A percentile compares a stretch with the other conserved stretches of the same genome.
These are phyloP conservation scores for Amniataba percoides DNA, from an alignment of 2,797 vertebrate species.

Conservation along the genomic window DNA sequence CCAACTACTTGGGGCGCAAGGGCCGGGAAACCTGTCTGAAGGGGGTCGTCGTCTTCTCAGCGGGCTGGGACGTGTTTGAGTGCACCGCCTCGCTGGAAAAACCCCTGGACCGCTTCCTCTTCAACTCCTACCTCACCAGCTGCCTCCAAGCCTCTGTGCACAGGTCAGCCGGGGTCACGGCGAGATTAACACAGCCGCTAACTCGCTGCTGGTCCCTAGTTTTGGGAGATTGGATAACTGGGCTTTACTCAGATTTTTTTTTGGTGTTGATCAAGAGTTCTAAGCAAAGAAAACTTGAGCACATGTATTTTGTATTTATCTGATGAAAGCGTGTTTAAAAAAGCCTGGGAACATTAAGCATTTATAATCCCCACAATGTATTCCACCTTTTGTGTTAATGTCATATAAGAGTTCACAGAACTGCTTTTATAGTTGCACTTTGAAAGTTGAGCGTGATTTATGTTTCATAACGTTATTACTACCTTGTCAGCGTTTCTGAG, in stretches of 20 bases:
- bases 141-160: constrained; percentile 96
- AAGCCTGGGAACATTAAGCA: neutral
- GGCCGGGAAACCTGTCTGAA: constrained; percentile 92
- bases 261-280: neutral
- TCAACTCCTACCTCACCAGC: constrained; percentile 99
- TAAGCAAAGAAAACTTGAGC: neutral
- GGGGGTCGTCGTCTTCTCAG: constrained; percentile 95
- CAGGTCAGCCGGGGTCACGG: constrained; percentile 85
- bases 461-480: constrained; percentile 27
- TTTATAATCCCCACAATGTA: too few relatives aligned
- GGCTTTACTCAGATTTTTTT: constrained; percentile 8
- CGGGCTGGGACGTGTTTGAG: constrained; percentile 98
- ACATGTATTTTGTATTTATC: neutral
- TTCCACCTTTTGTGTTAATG: neutral
- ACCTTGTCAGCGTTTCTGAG: constrained; percentile 30
- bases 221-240: constrained; percentile 15
- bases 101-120: constrained; percentile 96
- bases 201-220: constrained; percentile 29
- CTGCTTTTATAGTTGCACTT: neutral
- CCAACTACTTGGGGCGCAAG: constrained; percentile 96
- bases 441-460: constrained; percentile 7
- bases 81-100: constrained; percentile 96
- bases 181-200: constrained; percentile 47
- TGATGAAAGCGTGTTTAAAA: neutral
- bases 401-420: neutral